Conservation (phyloP, 2,113 vertebrate genomes). For the Eolophus roseicapilla region DNA sequence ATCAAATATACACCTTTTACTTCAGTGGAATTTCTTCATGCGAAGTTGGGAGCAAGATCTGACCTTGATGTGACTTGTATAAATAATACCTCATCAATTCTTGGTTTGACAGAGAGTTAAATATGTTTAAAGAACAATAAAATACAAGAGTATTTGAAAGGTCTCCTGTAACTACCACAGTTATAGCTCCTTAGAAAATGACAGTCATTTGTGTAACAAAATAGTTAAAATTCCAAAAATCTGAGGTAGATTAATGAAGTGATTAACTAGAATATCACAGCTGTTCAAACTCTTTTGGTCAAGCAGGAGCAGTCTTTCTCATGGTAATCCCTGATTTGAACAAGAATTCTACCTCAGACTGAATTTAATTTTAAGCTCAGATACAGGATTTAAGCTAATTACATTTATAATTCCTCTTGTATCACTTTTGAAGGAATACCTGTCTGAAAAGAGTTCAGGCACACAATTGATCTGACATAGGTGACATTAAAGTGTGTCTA, state of each 20-base stretch:
- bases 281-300: neutral
- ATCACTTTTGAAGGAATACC: neutral
- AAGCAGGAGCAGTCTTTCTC: neutral
- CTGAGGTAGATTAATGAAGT: neutral
- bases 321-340: neutral
- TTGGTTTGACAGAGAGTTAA: neutral
- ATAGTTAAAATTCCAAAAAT: neutral
- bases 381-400: neutral
- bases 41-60: neutral
- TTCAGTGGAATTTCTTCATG: neutral
- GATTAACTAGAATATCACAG: neutral
- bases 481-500: neutral
- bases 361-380: neutral
- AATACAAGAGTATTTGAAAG: neutral
- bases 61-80: neutral
- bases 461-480: neutral
- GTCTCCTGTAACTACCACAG: neutral
- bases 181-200: neutral
- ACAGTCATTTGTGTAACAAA: neutral
- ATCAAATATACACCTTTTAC: neutral
- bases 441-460: neutral
- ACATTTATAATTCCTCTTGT: neutral
- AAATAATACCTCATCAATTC: neutral
- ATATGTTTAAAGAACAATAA: neutral
- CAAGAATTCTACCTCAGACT: neutral